Conservation (phyloP, 2,113 vertebrate species). For the Corvus cornix region DNA sequence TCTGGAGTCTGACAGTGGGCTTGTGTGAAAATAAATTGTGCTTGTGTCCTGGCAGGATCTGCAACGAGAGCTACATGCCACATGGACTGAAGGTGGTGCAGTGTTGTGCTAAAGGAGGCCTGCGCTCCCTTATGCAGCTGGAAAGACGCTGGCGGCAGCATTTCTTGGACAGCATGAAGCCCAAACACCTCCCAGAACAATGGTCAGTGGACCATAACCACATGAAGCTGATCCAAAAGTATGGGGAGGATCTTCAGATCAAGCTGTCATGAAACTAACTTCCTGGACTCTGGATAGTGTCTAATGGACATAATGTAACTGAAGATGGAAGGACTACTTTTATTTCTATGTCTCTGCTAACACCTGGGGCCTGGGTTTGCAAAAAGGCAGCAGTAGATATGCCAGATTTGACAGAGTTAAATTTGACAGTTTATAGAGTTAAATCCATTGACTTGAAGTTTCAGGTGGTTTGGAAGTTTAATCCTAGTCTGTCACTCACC, state of each 20-base stretch:
- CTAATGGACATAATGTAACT: not conserved
- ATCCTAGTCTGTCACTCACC: not conserved
- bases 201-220: conserved; percentile 96
- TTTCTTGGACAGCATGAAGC: conserved; percentile 91
- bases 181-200: conserved; percentile 87
- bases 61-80: conserved; percentile 87
- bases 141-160: conserved; percentile 95
- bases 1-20: not conserved
- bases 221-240: conserved; percentile 89
- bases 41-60: conserved; percentile 82
- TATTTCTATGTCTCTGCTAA: not conserved
- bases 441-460: not conserved
- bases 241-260: conserved; percentile 84
- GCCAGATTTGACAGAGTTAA: not conserved
- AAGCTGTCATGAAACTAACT: conserved; percentile 66
- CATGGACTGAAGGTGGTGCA: conserved; percentile 95
- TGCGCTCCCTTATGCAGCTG: conserved; percentile 88
- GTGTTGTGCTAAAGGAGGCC: conserved; percentile 76
- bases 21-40: conserved; percentile 12
- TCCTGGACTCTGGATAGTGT: not conserved
- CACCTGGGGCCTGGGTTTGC: not conserved
- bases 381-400: not conserved
- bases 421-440: not conserved
- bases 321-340: not conserved
- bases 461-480: not conserved